Evolutionary conservation across 2,888 invertebrate species (phyloP), one percentile per base, ranked within the genome.

Genomic region (Rhaphigaster nebulosa): DNA sequence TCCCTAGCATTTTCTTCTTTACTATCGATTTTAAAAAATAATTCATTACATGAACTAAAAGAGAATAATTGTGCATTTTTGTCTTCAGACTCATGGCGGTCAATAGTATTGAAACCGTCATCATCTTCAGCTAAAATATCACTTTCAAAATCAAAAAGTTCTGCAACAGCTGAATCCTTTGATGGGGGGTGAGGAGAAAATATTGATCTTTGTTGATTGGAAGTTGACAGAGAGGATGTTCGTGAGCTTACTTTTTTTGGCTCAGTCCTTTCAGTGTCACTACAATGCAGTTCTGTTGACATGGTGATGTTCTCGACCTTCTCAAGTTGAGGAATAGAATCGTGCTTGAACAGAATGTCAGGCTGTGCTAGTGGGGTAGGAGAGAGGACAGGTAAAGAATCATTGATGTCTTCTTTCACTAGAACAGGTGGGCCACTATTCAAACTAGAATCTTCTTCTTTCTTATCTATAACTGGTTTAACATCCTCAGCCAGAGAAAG

Each of bases 1-100:
- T 97, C 98, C 92, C 97, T 95, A 0, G 97, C 97, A 92, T 97
- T 97, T 93, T 97, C 97, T 93, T 98, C 98, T 93, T 97, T 97
- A 5, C 96, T 96, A 93, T 97, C 97, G 93, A 97, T 97, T 45
- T 65, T 89, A 93, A 96, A 96, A 93, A 96, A 96, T 92, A 96
- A 94, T 93, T 96, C 95, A 92, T 96, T 96, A 87, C 95, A 95
- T 92, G 95, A 95, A 13, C 95, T 95, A 93, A 96, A 96, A 1
- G 95, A 94, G 23, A 95, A 93, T 1, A 93, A 91, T 0, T 94
- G 94, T 84, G 90, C 91, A 89, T 90, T 84, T 88, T 91, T 90
- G 92, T 96, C 96, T 91, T 96, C 96, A 70, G 95, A 95, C 92
- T 95, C 95, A 70, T 29, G 70, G 91, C 95, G 94, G 0, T 95